Evolutionary conservation across 2,113 vertebrate species (phyloP).

Genomic region (Cephalopholis sonnerati): DNA sequence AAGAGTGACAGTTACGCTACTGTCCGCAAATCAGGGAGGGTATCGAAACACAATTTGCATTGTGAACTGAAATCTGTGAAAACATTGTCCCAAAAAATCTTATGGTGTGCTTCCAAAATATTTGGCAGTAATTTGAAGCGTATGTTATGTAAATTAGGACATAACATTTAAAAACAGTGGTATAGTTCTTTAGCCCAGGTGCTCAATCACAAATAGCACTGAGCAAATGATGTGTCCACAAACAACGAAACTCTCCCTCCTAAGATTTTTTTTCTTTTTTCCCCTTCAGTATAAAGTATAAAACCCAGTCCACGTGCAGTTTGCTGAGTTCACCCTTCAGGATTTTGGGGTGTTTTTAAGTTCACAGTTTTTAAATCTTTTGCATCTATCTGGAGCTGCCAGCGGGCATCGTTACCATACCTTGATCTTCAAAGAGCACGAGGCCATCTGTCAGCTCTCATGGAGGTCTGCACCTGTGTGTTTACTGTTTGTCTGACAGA

Average conservation of each 20-base stretch:
- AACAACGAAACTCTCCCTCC: not conserved
- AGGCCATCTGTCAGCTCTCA: conserved; percentile 16
- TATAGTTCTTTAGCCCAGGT: not conserved
- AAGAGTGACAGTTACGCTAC: too few relatives aligned
- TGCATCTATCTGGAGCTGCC: not conserved
- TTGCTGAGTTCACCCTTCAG: conserved; percentile 28
- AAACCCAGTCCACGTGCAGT: conserved; percentile 15
- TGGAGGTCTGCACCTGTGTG: conserved; percentile 19
- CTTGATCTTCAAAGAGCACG: not conserved
- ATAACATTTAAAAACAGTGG: not conserved
- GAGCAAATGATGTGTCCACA: too few relatives aligned
- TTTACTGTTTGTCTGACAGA: conserved; percentile 16
- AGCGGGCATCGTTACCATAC: not conserved
- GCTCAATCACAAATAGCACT: too few relatives aligned
- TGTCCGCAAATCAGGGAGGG: not conserved
- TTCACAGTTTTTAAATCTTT: not conserved
- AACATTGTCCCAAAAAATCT: not conserved
- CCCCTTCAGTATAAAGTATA: not conserved
- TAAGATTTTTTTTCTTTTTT: not conserved
- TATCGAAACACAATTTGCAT: not conserved
- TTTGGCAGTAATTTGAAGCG: not conserved
- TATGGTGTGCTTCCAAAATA: not conserved
- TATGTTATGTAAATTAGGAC: not conserved
- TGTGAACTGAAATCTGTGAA: not conserved
- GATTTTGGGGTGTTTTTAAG: conserved; percentile 5